Evolutionary conservation across 35 echinoderm and acorn worm genomes (phyloP).

Genomic region (Patiria miniata): DNA sequence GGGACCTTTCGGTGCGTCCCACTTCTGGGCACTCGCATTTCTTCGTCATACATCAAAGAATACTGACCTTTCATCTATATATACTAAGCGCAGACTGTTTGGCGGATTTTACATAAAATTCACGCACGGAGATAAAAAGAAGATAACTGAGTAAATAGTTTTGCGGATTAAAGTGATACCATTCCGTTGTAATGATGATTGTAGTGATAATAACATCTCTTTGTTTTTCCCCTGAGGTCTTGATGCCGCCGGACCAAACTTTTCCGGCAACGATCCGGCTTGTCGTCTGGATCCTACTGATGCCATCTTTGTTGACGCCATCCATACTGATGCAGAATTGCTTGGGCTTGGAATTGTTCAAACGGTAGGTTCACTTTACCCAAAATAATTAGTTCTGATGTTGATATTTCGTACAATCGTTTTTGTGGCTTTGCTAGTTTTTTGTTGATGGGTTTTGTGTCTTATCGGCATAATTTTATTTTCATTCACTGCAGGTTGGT

Average conservation of each 20-base stretch:
- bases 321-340: slow-evolving; percentile 65
- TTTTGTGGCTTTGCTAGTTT: background rate
- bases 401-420: background rate
- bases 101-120: no score
- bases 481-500: slow-evolving; percentile 28
- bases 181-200: no score
- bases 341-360: slow-evolving; percentile 22
- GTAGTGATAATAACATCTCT: no score
- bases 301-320: slow-evolving; percentile 75
- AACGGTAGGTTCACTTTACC: background rate
- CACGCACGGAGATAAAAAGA: no score
- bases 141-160: no score
- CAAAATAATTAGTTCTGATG: background rate
- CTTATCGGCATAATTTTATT: background rate
- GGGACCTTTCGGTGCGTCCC: no score
- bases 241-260: slow-evolving; percentile 83
- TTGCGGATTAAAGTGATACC: no score
- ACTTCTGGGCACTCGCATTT: no score
- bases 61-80: no score
- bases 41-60: no score
- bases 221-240: slow-evolving; percentile 32
- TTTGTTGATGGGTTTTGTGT: background rate
- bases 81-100: no score
- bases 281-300: slow-evolving; percentile 79
- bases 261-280: slow-evolving; percentile 40